Conservation (phyloP, 1,140 invertebrate species). For the Drosophila aff. region DNA sequence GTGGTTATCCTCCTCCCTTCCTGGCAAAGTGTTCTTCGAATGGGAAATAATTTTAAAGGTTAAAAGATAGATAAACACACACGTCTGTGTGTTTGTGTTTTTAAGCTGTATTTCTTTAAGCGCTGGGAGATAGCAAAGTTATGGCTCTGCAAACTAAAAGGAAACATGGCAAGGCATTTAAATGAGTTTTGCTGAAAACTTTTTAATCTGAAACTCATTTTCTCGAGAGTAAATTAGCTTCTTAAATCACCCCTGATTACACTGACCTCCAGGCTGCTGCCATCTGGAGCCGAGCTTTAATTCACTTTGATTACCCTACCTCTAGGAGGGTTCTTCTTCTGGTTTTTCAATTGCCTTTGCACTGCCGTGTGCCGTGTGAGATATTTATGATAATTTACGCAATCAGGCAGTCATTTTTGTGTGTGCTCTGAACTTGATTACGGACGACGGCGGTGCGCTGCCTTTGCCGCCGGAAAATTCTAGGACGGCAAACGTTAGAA, state of each 20-base stretch:
- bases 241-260: constrained; percentile 30
- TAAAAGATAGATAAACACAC: no score
- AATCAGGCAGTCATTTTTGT: constrained; percentile 53
- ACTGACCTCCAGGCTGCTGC: constrained; percentile 9
- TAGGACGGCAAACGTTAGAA: constrained; percentile 34
- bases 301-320: constrained; percentile 32
- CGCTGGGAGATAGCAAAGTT: not conserved
- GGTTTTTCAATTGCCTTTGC: constrained; percentile 17
- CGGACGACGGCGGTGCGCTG: constrained; percentile 1
- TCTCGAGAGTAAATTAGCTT: constrained; percentile 7
- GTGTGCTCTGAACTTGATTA: constrained; percentile 54
- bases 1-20: constrained; percentile 2
- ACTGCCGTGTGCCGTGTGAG: constrained; percentile 40
- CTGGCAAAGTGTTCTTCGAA: not conserved
- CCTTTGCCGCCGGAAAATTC: constrained; percentile 9
- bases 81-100: not conserved
- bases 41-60: not conserved
- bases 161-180: not conserved
- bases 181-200: not conserved
- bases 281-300: constrained; percentile 8
- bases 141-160: not conserved
- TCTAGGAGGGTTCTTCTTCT: not conserved
- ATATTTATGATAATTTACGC: constrained; percentile 56
- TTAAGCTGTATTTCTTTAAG: not conserved
- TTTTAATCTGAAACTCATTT: constrained; percentile 15